These are phyloP conservation scores for Drosophila lutescens DNA, from an alignment of 2,888 invertebrate species.

Conservation along the genomic window DNA sequence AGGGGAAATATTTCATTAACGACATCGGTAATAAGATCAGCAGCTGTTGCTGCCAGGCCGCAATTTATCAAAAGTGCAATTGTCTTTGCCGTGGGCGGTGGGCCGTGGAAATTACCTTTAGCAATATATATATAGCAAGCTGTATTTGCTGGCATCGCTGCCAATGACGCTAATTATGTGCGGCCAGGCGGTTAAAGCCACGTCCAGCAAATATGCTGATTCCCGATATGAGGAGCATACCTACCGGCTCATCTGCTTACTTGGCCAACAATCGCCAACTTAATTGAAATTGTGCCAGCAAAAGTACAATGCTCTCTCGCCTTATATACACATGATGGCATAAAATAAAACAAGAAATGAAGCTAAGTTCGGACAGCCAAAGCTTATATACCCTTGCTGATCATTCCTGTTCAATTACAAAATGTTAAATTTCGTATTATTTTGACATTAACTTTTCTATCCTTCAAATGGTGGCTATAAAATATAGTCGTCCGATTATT, in stretches of 20 bases:
- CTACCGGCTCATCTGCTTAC: background rate
- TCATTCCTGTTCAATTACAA: too few species aligned
- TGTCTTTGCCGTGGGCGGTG: conserved; percentile 51
- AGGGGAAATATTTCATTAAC: conserved; percentile 54
- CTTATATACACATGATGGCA: conserved; percentile 18
- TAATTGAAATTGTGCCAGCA: conserved; percentile 63
- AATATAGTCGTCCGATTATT: too few species aligned
- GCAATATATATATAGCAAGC: background rate
- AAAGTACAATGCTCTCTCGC: conserved; percentile 23
- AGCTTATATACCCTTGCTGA: too few species aligned
- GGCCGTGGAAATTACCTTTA: conserved; percentile 48
- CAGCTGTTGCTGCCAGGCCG: conserved; percentile 42
- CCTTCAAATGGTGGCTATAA: too few species aligned
- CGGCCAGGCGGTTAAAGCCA: conserved; percentile 41
- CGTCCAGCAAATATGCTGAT: conserved; percentile 37
- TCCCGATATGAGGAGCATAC: conserved; percentile 12
- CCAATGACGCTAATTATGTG: conserved; percentile 61
- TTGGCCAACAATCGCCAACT: conserved; percentile 53
- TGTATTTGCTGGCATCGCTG: conserved; percentile 32
- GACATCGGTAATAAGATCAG: conserved; percentile 55
- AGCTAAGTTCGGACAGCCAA: too few species aligned
- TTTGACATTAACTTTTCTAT: too few species aligned
- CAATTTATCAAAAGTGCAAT: conserved; percentile 65
- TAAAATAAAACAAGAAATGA: background rate
- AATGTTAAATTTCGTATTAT: too few species aligned